Evolutionary conservation across 2,113 vertebrate genomes (phyloP), one percentile per base, ranked within the genome.

Genomic region (Notiomystis cincta): DNA sequence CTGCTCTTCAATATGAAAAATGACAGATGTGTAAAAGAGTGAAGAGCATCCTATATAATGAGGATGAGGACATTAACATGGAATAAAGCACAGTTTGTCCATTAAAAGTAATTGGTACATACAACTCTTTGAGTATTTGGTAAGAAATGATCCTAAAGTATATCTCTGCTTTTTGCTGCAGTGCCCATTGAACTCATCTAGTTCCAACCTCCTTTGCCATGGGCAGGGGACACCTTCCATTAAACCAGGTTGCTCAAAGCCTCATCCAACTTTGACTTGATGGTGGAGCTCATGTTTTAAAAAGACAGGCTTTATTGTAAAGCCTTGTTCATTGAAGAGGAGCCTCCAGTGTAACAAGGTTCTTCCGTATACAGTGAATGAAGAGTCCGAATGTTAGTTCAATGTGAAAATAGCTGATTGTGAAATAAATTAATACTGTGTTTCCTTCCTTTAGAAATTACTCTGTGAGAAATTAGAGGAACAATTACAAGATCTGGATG

Each of bases 391-490:
- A 18, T 19, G 1, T 69, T n/a, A 51, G 38, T 45, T 81, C 51
- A 47, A 1, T 13, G 1, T 33, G 42, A 65, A 64, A 57, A 23
- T 20, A 45, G 10, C 13, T 82, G 25, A 3, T 73, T 91, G 33
- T 40, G 47, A 48, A 80, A 45, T 23, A 57, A 76, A 31, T n/a
- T 92, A 62, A 96, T 31, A 4, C 0, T 54, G 15, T 90, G 11
- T 97, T 95, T 97, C 70, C 9, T 83, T 94, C 82, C 73, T 97
- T 87, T 86, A 99, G 99, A 99, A 99, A 98, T 97, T 99, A 76
- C 97, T 99, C 53, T 99, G 99, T 96, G 99, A 99, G 96, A 99
- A 99, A 86, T 97, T 99, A 94, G 99, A 99, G 93, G 99, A 99
- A 84, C 99, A 99, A 70, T 97, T 99, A 64, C 99, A 98, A 97